phyloP scores from a whole-genome alignment of 2,113 vertebrate species.

The Petromus typicus region DNA sequence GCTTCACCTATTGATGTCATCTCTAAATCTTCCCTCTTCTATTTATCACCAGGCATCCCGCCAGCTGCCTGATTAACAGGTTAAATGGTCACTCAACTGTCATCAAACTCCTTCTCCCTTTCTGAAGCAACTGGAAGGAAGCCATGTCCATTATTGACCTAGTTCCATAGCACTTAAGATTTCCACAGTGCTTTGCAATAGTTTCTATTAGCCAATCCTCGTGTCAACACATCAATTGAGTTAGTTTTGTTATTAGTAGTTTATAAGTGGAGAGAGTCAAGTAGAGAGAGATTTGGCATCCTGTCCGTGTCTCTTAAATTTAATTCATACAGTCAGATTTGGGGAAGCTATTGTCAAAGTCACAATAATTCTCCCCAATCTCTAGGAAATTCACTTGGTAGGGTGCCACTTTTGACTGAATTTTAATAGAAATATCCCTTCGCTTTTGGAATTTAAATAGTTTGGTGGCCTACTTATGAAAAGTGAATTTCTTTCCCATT shows the following conservation, averaged over 20 bases:
- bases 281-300: neutral
- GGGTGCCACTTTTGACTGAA: constrained; percentile 23
- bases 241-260: constrained; percentile 41
- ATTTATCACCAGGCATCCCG: constrained; percentile 62
- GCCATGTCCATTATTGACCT: constrained; percentile 69
- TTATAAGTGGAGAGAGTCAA: neutral
- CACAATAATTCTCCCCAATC: constrained; percentile 50
- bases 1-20: constrained; percentile 34
- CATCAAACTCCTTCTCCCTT: constrained; percentile 63
- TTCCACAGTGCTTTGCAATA: constrained; percentile 33
- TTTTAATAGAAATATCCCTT: constrained; percentile 52
- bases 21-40: constrained; percentile 39
- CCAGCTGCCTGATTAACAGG: constrained; percentile 72
- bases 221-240: constrained; percentile 50
- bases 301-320: neutral
- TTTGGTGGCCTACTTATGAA: constrained; percentile 51
- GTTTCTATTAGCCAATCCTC: constrained; percentile 54
- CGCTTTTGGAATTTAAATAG: constrained; percentile 59
- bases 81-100: constrained; percentile 75
- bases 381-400: constrained; percentile 50
- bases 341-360: constrained; percentile 39
- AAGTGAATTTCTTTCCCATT: constrained; percentile 31
- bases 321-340: constrained; percentile 34
- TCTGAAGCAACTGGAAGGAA: constrained; percentile 65
- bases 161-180: constrained; percentile 51